Conservation (phyloP, 2,888 invertebrate genomes). For the Cacoxenus indagator region DNA sequence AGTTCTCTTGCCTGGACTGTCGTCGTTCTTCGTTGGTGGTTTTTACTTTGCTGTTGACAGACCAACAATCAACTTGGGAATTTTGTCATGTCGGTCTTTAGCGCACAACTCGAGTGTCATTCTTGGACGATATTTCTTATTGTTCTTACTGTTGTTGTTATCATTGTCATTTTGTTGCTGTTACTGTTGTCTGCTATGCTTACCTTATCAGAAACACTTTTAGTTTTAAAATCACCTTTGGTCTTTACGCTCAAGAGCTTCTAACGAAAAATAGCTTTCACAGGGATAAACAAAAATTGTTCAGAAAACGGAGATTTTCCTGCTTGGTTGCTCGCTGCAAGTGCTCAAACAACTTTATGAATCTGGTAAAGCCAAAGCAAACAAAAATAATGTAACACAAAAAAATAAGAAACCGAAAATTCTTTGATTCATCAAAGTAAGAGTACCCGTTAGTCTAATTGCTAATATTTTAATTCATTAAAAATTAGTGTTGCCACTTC, state of each 20-base stretch:
- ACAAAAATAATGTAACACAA: too few species aligned
- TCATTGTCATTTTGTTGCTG: neutral
- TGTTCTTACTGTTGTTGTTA: neutral
- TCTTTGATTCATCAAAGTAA: too few species aligned
- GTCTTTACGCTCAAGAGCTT: neutral
- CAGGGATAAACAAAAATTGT: neutral
- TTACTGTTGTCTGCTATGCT: neutral
- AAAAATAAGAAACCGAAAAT: too few species aligned
- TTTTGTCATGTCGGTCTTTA: slow-evolving; percentile 46
- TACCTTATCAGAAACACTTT: slow-evolving; percentile 17
- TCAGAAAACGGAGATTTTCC: neutral
- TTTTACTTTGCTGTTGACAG: slow-evolving; percentile 50
- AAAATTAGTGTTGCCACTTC: too few species aligned
- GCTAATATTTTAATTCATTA: too few species aligned
- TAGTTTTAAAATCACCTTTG: slow-evolving; percentile 18
- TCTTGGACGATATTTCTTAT: neutral
- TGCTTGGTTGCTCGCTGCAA: neutral
- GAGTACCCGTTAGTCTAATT: too few species aligned
- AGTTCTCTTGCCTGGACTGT: slow-evolving; percentile 39
- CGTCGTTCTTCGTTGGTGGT: neutral
- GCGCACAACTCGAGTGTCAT: neutral
- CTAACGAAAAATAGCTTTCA: neutral
- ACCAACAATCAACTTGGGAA: slow-evolving; percentile 64
- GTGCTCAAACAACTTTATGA: neutral
- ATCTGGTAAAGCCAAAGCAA: neutral